phyloP scores from a whole-genome alignment of 1,140 invertebrate genomes.

The Orchestia grillus region DNA sequence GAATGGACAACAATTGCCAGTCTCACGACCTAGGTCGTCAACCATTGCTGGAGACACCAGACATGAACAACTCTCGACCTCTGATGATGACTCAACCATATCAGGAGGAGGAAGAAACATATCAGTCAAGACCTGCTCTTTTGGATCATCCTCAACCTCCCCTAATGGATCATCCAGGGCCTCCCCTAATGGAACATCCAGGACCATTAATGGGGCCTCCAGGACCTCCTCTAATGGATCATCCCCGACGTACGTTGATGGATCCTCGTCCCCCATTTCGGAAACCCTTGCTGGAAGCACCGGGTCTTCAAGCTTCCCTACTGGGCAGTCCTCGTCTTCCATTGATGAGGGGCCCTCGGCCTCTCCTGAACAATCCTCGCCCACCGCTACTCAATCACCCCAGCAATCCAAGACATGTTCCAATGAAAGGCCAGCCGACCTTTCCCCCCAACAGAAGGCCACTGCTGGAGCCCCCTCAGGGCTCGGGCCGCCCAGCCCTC shows the following conservation, averaged over 20 bases:
- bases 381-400: conserved; percentile 13
- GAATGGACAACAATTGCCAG: neutral
- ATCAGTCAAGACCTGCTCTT: neutral
- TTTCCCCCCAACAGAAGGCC: neutral
- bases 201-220: neutral
- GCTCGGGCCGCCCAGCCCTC: neutral
- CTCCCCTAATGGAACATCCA: neutral
- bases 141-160: neutral
- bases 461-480: neutral
- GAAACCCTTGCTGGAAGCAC: neutral
- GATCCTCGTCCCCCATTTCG: neutral
- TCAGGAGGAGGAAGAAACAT: neutral
- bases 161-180: neutral
- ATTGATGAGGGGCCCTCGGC: neutral
- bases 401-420: neutral
- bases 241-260: neutral
- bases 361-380: neutral
- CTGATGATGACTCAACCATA: neutral
- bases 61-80: neutral
- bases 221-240: neutral
- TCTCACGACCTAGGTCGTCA: neutral
- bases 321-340: neutral
- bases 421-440: neutral
- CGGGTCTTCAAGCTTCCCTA: neutral
- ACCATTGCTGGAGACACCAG: conserved; percentile 15